Percentiles rank a stretch among this genome's conserved stretches.
phyloP scores from a whole-genome alignment of 2,113 vertebrate species.

The Menura novaehollandiae region DNA sequence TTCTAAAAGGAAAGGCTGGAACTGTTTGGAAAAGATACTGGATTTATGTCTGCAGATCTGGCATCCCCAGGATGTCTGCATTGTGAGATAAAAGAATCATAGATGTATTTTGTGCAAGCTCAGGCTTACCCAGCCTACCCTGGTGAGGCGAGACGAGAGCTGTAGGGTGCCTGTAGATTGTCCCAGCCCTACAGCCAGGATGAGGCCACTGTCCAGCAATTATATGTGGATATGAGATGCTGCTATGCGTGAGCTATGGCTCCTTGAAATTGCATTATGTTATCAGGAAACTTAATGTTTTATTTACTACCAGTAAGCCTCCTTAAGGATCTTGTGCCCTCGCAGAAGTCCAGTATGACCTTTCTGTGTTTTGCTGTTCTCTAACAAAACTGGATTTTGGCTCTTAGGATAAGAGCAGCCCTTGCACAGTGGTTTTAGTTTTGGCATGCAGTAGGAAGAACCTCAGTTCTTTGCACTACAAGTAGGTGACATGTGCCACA shows the following conservation, averaged over 20 bases:
- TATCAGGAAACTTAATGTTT: background rate
- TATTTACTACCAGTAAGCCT: background rate
- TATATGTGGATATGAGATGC: background rate
- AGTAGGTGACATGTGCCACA: too few relatives aligned
- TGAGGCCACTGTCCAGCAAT: background rate
- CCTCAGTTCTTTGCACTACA: background rate
- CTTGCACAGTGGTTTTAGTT: background rate
- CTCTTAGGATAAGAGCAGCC: background rate
- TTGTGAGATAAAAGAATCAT: background rate
- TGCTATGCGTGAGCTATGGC: background rate
- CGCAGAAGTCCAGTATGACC: background rate
- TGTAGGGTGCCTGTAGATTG: accelerated
- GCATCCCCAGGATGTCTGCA: background rate
- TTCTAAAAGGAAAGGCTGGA: background rate
- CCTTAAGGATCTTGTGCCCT: background rate
- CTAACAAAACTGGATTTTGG: background rate
- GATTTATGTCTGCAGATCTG: background rate
- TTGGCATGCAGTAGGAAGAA: background rate
- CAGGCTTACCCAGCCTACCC: background rate
- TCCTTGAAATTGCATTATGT: background rate
- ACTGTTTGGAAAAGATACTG: background rate
- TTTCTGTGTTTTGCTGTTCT: background rate
- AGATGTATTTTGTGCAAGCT: background rate
- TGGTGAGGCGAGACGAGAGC: background rate
- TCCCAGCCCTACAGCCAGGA: background rate